Percentiles rank a stretch among this genome's conserved stretches.
These are phyloP conservation scores for Pediacus dermestoides DNA, from an alignment of 2,888 invertebrate genomes.

Conservation along the genomic window DNA sequence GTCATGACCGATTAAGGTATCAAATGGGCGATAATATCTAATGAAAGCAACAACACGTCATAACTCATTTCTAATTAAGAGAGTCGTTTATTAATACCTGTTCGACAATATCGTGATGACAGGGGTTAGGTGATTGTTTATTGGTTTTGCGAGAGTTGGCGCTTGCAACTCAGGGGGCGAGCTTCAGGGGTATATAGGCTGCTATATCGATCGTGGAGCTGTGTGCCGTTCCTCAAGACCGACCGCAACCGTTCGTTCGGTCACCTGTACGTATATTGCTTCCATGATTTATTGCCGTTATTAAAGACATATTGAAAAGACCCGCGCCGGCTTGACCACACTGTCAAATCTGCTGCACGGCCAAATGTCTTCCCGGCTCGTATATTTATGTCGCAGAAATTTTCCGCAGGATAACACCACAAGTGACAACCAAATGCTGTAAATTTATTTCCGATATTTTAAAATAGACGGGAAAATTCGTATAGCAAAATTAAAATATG, in stretches of 20 bases:
- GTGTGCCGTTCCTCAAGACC: slow-evolving; percentile 17
- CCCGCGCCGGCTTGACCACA: neutral
- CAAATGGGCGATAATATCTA: too few relatives aligned
- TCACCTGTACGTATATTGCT: slow-evolving; percentile 38
- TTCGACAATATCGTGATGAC: slow-evolving; percentile 18
- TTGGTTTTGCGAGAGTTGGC: slow-evolving; percentile 13
- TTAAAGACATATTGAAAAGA: slow-evolving; percentile 36
- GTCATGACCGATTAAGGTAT: too few relatives aligned
- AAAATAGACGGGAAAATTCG: too few relatives aligned
- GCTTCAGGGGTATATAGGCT: slow-evolving; percentile 4
- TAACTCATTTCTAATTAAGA: slow-evolving; percentile 18
- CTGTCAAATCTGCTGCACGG: slow-evolving; percentile 3
- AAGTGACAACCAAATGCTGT: too few relatives aligned
- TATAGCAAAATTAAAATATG: too few relatives aligned
- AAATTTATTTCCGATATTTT: too few relatives aligned
- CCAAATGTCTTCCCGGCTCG: neutral
- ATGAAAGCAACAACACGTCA: slow-evolving; percentile 1
- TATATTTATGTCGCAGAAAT: neutral
- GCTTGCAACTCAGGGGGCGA: slow-evolving; percentile 4
- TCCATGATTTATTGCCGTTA: slow-evolving; percentile 40
- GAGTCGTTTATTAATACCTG: slow-evolving; percentile 20
- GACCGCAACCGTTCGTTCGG: slow-evolving; percentile 17
- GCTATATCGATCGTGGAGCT: slow-evolving; percentile 20
- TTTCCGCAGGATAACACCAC: too few relatives aligned
- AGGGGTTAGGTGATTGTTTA: slow-evolving; percentile 21